Evolutionary conservation across 1,140 invertebrate species (phyloP), one percentile per base, ranked within the genome.

Genomic region (Drosophila arawakana): DNA sequence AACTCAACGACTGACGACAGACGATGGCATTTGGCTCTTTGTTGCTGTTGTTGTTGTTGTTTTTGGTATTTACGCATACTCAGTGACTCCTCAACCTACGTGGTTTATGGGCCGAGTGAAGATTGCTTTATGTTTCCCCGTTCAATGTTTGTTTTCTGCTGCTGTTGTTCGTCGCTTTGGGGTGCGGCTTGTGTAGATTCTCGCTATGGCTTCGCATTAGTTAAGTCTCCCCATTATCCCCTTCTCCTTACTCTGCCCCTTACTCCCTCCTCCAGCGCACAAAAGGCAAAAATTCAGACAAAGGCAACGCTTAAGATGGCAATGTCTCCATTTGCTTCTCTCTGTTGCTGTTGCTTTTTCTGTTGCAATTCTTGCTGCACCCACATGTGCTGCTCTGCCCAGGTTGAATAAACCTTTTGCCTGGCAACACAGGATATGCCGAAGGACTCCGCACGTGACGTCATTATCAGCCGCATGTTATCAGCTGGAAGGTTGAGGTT

Each of bases 401-500:
- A 76, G 66, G 82, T 86, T 86, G 83, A 86, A 88, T 88, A 86
- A 86, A 88, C 83, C 25, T 30, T 78, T 61, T 81, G 62, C 61
- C 65, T 52, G 54, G 71, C 59, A 73, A 59, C 52, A 69, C 52
- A 69, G 78, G 82, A 78, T 81, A 74, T 34, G 52, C 9, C 59
- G 41, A 71, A 61, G 58, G 65, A 69, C 71, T 62, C 15, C 5
- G 13, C 21, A 4, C 13, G 59, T 81, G 74, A 72, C 63, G 55
- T 58, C 66, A 59, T 46, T 35, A 63, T 71, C 37, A 59, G 13
- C 25, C 1, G 13, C 30, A 30, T 15, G 49, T 54, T 70, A 62
- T 84, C 63, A 66, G 41, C 62, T 46, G 13, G 18, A 15, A 70
- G 41, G 61, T 41, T 15, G 47, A 2, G 21, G n/a, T 8, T 49